Conservation (phyloP, 30 jellyfish, hydroid and myxozoan species). For the Mastigias papua region DNA sequence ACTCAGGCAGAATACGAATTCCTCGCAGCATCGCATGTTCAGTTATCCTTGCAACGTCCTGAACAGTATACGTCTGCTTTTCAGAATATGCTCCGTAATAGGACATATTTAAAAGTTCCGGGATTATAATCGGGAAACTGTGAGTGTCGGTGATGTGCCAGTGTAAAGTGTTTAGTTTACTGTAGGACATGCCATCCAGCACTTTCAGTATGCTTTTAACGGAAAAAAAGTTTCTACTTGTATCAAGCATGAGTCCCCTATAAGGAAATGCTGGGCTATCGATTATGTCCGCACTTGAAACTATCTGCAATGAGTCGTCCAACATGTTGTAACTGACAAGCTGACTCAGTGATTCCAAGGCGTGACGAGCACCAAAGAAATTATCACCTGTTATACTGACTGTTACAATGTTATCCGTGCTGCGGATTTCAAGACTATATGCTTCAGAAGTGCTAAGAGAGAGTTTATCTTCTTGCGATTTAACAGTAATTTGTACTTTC, state of each 20-base stretch:
- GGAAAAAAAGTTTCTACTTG: conserved; percentile 75
- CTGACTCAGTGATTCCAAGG: conserved; percentile 86
- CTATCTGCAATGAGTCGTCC: conserved; percentile 81
- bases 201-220: conserved; percentile 44
- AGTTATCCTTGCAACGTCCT: conserved; percentile 41
- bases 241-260: conserved; percentile 81
- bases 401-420: background rate
- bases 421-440: conserved; percentile 41
- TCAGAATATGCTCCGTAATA: conserved; percentile 69
- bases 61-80: conserved; percentile 44
- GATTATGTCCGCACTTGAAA: conserved; percentile 61
- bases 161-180: conserved; percentile 71
- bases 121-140: conserved; percentile 64
- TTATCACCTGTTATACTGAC: conserved; percentile 68
- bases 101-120: conserved; percentile 48
- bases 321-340: conserved; percentile 69
- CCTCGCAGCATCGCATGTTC: conserved; percentile 58
- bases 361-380: conserved; percentile 91
- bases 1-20: conserved; percentile 77
- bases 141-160: conserved; percentile 80
- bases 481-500: conserved; percentile 23
- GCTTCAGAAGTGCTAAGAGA: conserved; percentile 75
- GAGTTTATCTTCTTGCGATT: conserved; percentile 38
- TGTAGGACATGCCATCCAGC: conserved; percentile 77
- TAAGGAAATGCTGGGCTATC: conserved; percentile 71